These are phyloP conservation scores for Scaptodrosophila latifasciaeformis DNA, from an alignment of 2,888 invertebrate species.

Conservation along the genomic window DNA sequence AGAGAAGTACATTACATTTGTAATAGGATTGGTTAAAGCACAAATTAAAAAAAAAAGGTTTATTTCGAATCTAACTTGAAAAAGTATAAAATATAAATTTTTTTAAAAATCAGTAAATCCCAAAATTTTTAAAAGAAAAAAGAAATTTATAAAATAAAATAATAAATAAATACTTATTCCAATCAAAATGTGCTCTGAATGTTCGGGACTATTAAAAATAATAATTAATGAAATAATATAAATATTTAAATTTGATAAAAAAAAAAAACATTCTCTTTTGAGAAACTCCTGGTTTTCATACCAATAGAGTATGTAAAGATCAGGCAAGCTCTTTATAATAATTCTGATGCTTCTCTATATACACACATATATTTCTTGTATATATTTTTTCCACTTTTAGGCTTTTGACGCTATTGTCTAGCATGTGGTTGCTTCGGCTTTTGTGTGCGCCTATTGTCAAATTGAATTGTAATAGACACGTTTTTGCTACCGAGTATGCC, in stretches of 20 bases:
- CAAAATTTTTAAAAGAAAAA: neutral
- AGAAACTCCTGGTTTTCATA: neutral
- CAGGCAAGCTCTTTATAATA: neutral
- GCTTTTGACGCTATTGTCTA: constrained; percentile 26
- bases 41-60: constrained; percentile 10
- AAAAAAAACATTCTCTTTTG: neutral
- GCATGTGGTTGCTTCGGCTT: constrained; percentile 43
- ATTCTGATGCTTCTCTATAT: too few species aligned
- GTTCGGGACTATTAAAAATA: constrained; percentile 13
- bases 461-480: constrained; percentile 69
- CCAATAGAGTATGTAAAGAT: neutral
- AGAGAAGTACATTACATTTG: neutral
- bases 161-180: neutral
- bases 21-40: constrained; percentile 17
- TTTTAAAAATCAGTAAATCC: neutral
- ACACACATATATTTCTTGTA: constrained; percentile 7
- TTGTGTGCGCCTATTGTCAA: constrained; percentile 68
- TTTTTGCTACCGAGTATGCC: constrained; percentile 35
- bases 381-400: constrained; percentile 42
- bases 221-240: too few species aligned
- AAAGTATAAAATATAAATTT: neutral
- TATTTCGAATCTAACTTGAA: neutral
- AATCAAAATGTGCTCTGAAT: neutral
- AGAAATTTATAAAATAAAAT: neutral
- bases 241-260: too few species aligned